A percentile compares a stretch with the other conserved stretches of the same genome.
These are phyloP conservation scores for Thunnus thynnus DNA, from an alignment of 2,113 vertebrate genomes.

Conservation along the genomic window DNA sequence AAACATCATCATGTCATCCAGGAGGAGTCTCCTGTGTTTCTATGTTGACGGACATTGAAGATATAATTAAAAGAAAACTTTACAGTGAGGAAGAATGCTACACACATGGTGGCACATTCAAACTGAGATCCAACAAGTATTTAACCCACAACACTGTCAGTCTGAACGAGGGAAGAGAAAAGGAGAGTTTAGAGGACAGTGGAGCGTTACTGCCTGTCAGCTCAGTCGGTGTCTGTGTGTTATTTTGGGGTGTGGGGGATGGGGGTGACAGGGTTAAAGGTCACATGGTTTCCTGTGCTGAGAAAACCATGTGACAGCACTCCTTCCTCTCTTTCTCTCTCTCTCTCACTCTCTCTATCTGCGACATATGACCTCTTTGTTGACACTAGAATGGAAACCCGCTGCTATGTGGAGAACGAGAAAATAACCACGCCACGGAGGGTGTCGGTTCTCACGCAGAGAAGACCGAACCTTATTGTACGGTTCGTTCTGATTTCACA, in stretches of 20 bases:
- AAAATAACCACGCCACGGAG: not conserved
- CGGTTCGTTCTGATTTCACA: not conserved
- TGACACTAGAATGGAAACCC: slow-evolving; percentile 47
- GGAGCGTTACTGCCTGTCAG: slow-evolving; percentile 7
- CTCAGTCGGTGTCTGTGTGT: slow-evolving; percentile 34
- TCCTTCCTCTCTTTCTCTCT: not conserved
- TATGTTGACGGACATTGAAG: no score
- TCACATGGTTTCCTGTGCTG: slow-evolving; percentile 46
- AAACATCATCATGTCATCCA: no score
- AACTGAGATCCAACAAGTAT: no score
- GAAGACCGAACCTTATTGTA: not conserved
- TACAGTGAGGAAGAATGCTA: no score
- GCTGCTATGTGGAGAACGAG: slow-evolving; percentile 30
- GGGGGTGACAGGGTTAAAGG: not conserved
- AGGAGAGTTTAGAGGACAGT: not conserved
- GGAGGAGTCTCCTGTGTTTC: no score
- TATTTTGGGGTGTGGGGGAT: slow-evolving; percentile 35
- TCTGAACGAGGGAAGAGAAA: not conserved
- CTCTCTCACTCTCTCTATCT: not conserved
- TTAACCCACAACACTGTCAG: no score
- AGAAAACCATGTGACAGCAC: slow-evolving; percentile 22
- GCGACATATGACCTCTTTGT: slow-evolving; percentile 3
- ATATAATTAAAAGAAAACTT: no score
- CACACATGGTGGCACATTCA: no score
- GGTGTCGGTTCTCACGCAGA: not conserved